phyloP scores from a whole-genome alignment of 2,797 vertebrate genomes.

The Sebastes nivosus region DNA sequence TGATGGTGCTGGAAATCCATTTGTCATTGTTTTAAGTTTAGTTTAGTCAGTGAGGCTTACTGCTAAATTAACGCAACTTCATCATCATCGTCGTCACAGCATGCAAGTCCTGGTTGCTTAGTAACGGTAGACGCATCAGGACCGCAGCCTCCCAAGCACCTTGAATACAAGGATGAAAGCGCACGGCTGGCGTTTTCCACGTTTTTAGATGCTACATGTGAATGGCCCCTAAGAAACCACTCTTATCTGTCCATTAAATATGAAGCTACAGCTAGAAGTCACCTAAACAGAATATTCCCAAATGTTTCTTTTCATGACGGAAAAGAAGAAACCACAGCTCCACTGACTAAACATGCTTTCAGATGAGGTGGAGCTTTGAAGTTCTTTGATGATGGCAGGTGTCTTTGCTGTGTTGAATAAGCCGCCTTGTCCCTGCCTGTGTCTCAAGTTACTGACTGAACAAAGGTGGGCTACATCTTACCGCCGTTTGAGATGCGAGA shows the following conservation, averaged over 20 bases:
- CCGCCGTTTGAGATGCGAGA: constrained; percentile 58
- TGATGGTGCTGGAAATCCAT: background rate
- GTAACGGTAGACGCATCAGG: background rate
- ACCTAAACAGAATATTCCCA: background rate
- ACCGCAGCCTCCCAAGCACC: background rate
- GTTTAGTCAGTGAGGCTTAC: background rate
- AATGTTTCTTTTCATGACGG: background rate
- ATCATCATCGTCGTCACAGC: background rate
- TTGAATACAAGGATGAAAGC: background rate
- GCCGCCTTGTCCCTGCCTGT: constrained; percentile 35
- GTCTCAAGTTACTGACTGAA: constrained; percentile 39
- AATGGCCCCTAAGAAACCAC: background rate
- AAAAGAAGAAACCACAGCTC: background rate
- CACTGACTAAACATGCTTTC: constrained; percentile 6
- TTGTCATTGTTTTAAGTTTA: background rate
- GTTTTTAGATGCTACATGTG: background rate
- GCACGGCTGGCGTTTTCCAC: background rate
- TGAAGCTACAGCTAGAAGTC: background rate
- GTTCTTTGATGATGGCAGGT: constrained; percentile 56
- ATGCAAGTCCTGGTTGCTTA: background rate
- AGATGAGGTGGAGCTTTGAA: constrained; percentile 37
- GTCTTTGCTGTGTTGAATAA: constrained; percentile 39
- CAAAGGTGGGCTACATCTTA: constrained; percentile 31
- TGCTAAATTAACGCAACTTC: background rate
- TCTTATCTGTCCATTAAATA: background rate